phyloP scores from a whole-genome alignment of 2,113 vertebrate species.

The Gorsachius goisagi region DNA sequence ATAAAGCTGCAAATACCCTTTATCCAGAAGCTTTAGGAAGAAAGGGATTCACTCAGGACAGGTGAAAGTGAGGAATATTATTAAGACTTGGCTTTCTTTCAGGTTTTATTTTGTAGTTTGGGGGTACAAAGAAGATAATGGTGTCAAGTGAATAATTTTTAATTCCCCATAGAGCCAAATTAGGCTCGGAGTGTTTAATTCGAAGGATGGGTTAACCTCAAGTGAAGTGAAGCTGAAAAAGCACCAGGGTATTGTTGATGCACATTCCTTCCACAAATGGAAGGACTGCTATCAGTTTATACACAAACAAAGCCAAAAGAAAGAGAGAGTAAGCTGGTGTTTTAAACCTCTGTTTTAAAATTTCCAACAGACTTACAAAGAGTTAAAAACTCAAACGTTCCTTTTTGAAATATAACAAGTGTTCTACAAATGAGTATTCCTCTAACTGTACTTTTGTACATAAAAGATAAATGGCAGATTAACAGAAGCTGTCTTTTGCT shows the following conservation, averaged over 20 bases:
- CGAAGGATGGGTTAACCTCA: not conserved
- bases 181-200: not conserved
- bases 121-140: not conserved
- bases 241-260: not conserved
- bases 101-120: not conserved
- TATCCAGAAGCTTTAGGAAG: not conserved
- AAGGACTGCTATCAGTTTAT: not conserved
- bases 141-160: not conserved
- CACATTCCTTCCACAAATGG: not conserved
- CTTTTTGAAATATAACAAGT: not conserved
- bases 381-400: not conserved
- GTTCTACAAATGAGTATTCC: not conserved
- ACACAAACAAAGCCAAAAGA: not conserved
- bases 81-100: not conserved
- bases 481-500: not conserved
- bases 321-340: not conserved
- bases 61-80: not conserved
- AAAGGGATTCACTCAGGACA: not conserved
- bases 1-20: not conserved
- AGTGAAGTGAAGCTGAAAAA: constrained; percentile 19
- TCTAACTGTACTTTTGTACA: not conserved
- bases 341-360: constrained; percentile 32
- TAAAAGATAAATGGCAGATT: constrained; percentile 14
- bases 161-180: not conserved
- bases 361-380: not conserved